Evolutionary conservation across 1,140 invertebrate species (phyloP), one percentile per base, ranked within the genome.

Genomic region (Drosophila tristis): DNA sequence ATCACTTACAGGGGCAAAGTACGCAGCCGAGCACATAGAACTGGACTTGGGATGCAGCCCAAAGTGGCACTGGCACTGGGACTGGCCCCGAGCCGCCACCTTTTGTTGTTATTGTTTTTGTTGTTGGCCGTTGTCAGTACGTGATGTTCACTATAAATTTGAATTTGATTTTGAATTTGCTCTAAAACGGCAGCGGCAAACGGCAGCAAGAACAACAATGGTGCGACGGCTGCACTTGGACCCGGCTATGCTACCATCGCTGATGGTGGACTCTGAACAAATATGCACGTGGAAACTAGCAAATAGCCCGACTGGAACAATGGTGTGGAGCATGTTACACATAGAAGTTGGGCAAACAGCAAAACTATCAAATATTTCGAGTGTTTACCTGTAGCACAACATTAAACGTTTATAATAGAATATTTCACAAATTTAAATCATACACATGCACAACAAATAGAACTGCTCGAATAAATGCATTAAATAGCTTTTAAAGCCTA

Each of bases 111-210:
- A 57, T 75, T 81, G 66, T 67, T 81, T 57, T 76, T 60, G 53
- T 75, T 77, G 72, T 72, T 68, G 70, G 64, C 11, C 70, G 71
- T 73, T 75, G 82, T 62, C 67, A 62, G 84, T 87, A 87, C 84
- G 84, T 87, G 84, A 87, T 87, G 79, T 87, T 87, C 67, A 61
- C 67, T 72, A 89, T 87, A 89, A 87, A 89, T 87, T 87, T 89
- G 85, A 89, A 89, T 89, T 89, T 89, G 85, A 89, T 84, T 89
- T 89, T 73, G 75, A 84, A 82, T 85, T 79, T 82, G 80, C 72
- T 82, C 84, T 66, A 84, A 89, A 90, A 89, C 84, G 61, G 74
- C 74, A 76, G 67, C 77, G 70, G 51, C 54, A 76, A 71, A 47
- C 54, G 59, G 39, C 60, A 75, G 59, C 35, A 63, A 55, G 20